These are phyloP conservation scores for Clusia tigrina DNA, from an alignment of 2,888 invertebrate species.

Conservation along the genomic window DNA sequence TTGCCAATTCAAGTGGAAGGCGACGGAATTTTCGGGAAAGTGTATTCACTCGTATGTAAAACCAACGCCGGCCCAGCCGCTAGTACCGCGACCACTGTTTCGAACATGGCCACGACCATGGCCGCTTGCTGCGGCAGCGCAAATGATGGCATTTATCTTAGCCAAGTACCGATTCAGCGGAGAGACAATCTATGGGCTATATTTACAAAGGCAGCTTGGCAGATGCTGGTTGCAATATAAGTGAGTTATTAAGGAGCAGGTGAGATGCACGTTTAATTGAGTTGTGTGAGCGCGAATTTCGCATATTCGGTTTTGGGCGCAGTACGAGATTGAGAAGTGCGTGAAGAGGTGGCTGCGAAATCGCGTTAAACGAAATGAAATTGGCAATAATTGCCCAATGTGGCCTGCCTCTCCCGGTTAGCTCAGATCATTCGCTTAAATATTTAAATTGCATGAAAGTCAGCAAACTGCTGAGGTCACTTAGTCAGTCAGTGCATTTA, in stretches of 20 bases:
- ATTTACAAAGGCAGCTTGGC: not conserved
- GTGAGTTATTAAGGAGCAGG: slow-evolving; percentile 14
- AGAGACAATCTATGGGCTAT: not conserved
- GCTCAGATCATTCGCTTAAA: too few relatives aligned
- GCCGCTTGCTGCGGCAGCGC: not conserved
- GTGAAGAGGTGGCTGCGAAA: not conserved
- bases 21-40: slow-evolving; percentile 5
- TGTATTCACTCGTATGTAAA: not conserved
- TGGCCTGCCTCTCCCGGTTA: too few relatives aligned
- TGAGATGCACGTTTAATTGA: slow-evolving; percentile 10
- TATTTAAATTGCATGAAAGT: too few relatives aligned
- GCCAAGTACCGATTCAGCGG: not conserved
- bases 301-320: too few relatives aligned
- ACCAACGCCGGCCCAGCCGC: too few relatives aligned
- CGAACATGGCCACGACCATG: too few relatives aligned
- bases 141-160: slow-evolving; percentile 9
- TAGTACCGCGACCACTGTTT: too few relatives aligned
- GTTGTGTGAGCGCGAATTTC: slow-evolving; percentile 2
- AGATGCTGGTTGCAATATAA: not conserved
- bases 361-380: not conserved
- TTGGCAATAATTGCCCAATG: not conserved
- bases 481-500: too few relatives aligned
- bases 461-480: too few relatives aligned
- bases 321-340: not conserved
- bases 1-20: not conserved